phyloP scores from a whole-genome alignment of 2,797 vertebrate genomes.

The Galagoides demidoff region DNA sequence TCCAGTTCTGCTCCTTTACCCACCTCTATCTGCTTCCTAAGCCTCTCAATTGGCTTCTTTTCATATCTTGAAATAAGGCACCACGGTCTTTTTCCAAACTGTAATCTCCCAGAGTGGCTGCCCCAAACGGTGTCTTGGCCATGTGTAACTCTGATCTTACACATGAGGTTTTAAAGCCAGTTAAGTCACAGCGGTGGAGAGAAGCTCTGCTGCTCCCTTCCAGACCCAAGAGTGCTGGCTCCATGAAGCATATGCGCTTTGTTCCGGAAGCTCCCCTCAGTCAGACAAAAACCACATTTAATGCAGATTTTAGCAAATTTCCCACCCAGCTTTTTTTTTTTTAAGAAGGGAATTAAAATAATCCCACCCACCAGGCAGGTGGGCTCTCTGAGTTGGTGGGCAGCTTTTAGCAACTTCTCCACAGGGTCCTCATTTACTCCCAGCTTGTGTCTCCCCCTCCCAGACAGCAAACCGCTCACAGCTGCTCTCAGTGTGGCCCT shows the following conservation, averaged over 20 bases:
- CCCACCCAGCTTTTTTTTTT: not conserved
- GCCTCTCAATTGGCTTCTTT: not conserved
- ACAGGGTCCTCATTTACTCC: constrained; percentile 1
- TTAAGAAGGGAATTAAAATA: constrained; percentile 40
- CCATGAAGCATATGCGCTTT: not conserved
- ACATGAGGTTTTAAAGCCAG: not conserved
- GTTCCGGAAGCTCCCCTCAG: not conserved
- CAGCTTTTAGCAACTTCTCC: constrained; percentile 49
- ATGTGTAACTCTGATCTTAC: not conserved
- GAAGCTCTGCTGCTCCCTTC: not conserved
- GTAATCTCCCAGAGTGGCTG: not conserved
- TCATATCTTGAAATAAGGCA: constrained; percentile 43
- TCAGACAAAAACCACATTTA: constrained; percentile 37
- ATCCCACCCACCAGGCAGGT: constrained; percentile 8
- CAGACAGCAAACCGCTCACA: not conserved
- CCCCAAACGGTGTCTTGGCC: not conserved
- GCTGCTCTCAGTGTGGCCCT: not conserved
- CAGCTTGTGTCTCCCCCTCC: not conserved
- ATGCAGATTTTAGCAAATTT: constrained; percentile 58
- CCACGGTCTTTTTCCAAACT: constrained; percentile 47
- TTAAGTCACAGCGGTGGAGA: not conserved
- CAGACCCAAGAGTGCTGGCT: not conserved
- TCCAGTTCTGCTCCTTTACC: not conserved
- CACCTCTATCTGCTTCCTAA: constrained; percentile 3
- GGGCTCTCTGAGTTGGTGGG: not conserved